Evolutionary conservation across 2,888 invertebrate genomes (phyloP).

Genomic region (Caenorhabditis sp.): DNA sequence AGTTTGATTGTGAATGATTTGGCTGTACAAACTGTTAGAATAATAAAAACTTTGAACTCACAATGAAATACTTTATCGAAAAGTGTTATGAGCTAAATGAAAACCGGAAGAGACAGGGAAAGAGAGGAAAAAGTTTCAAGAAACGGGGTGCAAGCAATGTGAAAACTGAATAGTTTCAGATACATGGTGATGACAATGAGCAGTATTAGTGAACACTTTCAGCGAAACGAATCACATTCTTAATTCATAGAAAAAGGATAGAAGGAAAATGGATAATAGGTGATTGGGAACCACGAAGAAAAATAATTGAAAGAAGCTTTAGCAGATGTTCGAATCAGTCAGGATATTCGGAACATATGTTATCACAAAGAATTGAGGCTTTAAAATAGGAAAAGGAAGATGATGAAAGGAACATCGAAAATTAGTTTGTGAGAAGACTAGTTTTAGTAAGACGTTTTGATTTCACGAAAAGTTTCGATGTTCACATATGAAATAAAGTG

Average conservation of each 20-base stretch:
- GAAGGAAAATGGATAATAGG: slow-evolving; percentile 10
- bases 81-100: background rate
- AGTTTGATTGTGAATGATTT: slow-evolving; percentile 25
- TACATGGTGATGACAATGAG: slow-evolving; percentile 24
- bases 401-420: background rate
- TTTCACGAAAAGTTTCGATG: slow-evolving; percentile 9
- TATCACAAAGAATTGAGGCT: slow-evolving; percentile 41
- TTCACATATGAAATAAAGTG: slow-evolving; percentile 21
- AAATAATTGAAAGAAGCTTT: slow-evolving; percentile 27
- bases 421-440: background rate
- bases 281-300: background rate
- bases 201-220: slow-evolving; percentile 29
- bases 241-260: slow-evolving; percentile 48
- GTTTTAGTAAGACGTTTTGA: too few relatives aligned
- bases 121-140: background rate
- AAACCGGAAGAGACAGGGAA: slow-evolving; percentile 44
- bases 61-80: slow-evolving; percentile 9
- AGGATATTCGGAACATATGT: slow-evolving; percentile 20
- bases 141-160: background rate
- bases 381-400: slow-evolving; percentile 1
- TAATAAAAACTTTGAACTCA: background rate
- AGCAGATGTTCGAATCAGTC: slow-evolving; percentile 34
- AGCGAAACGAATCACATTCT: slow-evolving; percentile 59
- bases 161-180: slow-evolving; percentile 57
- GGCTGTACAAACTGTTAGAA: slow-evolving; percentile 15